Evolutionary conservation across 2,888 invertebrate species (phyloP).

Genomic region (Phanerotoma sp.): DNA sequence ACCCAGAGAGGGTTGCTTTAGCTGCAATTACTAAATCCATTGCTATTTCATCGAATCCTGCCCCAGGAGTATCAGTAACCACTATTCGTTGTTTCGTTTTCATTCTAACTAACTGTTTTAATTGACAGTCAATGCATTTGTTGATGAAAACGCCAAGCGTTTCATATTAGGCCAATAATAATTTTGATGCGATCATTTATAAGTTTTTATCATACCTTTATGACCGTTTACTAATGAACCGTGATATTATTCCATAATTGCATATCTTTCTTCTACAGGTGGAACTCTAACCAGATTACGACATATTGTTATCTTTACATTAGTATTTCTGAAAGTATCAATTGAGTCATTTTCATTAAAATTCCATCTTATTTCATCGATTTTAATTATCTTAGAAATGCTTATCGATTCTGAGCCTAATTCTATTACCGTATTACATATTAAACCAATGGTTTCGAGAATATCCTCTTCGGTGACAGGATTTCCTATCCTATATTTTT

Average conservation of each 20-base stretch:
- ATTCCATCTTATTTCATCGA: background rate
- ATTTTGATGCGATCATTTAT: background rate
- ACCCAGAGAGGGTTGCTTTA: no score
- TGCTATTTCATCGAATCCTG: constrained; percentile 18
- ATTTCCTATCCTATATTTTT: background rate
- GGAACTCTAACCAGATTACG: constrained; percentile 8
- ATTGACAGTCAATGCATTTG: background rate
- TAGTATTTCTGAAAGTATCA: background rate
- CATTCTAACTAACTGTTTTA: constrained; percentile 1
- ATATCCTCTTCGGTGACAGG: background rate
- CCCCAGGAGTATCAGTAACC: constrained; percentile 3
- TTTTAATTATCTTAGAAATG: background rate
- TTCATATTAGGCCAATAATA: no score
- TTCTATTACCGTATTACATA: background rate
- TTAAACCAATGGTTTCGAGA: background rate
- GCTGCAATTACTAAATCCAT: no score
- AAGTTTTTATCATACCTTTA: constrained; percentile 26
- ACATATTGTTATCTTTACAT: constrained; percentile 16
- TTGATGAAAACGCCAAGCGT: background rate
- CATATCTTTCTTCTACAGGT: no score
- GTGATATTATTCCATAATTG: constrained; percentile 24
- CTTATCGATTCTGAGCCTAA: background rate
- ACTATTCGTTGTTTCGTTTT: constrained; percentile 6
- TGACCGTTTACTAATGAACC: constrained; percentile 21
- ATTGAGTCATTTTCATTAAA: background rate